Conservation (phyloP, 2,888 invertebrate species). For the Ischnura elegans region DNA sequence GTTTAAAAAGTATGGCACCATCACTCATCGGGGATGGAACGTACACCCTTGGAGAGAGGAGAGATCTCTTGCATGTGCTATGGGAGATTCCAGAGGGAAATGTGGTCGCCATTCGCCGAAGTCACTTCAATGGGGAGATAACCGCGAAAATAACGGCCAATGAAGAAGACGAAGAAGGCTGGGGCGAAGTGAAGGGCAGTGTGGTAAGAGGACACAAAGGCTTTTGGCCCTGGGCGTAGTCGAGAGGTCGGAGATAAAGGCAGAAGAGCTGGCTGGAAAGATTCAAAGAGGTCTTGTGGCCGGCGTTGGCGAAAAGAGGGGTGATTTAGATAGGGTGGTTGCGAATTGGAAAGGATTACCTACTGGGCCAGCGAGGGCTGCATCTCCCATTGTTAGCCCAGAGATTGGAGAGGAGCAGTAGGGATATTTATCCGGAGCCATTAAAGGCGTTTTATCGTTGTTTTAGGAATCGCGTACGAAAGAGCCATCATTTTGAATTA, state of each 20-base stretch:
- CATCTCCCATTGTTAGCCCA: background rate
- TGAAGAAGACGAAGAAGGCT: too few species aligned
- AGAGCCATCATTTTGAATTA: background rate
- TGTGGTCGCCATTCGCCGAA: too few species aligned
- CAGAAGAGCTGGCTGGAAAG: background rate
- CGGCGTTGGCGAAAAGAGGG: background rate
- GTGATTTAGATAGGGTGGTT: background rate
- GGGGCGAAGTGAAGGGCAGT: too few species aligned
- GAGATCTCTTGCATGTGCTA: too few species aligned
- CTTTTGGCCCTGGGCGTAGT: background rate
- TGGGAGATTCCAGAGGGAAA: too few species aligned
- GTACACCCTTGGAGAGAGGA: too few species aligned
- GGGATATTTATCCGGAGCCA: constrained; percentile 4
- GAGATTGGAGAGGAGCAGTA: constrained; percentile 4
- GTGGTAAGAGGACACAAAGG: background rate
- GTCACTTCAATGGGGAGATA: too few species aligned
- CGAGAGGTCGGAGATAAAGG: background rate
- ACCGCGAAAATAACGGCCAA: too few species aligned
- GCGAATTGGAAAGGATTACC: constrained; percentile 17
- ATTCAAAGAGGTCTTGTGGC: background rate
- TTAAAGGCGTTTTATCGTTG: constrained; percentile 9
- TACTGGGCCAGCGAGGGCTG: too few species aligned
- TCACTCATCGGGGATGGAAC: too few species aligned
- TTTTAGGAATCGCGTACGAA: constrained; percentile 7
- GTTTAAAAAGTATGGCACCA: too few species aligned